These are phyloP conservation scores for Caenorhabditis sp. DNA, from an alignment of 2,888 invertebrate species.

Conservation along the genomic window DNA sequence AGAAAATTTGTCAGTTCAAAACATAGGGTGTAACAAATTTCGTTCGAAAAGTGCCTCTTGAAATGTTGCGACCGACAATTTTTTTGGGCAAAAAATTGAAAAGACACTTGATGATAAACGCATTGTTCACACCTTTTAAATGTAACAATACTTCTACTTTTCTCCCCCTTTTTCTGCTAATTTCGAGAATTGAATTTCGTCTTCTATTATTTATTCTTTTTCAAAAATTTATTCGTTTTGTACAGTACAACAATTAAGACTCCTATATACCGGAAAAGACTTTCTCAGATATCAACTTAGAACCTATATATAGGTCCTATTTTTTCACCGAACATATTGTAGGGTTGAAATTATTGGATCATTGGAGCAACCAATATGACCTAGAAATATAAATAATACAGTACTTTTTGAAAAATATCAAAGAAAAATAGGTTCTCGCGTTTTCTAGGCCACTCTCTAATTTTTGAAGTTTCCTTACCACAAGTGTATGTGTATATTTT, in stretches of 20 bases:
- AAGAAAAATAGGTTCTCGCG: too few species aligned
- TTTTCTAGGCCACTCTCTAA: too few species aligned
- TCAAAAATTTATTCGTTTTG: conserved; percentile 1
- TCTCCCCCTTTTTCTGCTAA: neutral
- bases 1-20: conserved; percentile 1
- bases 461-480: too few species aligned
- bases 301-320: too few species aligned
- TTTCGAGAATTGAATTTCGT: neutral
- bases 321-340: too few species aligned
- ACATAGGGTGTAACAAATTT: neutral
- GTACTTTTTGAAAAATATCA: too few species aligned
- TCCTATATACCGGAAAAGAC: too few species aligned
- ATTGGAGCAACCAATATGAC: too few species aligned
- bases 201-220: neutral
- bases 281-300: too few species aligned
- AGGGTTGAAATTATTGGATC: too few species aligned
- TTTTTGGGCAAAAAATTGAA: conserved; percentile 10
- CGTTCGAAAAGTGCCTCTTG: conserved; percentile 21
- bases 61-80: conserved; percentile 29
- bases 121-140: conserved; percentile 4
- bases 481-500: too few species aligned
- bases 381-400: too few species aligned
- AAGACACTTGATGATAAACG: conserved; percentile 42
- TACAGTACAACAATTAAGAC: neutral
- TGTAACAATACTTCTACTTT: conserved; percentile 22